Percentiles rank a stretch among this genome's conserved stretches.
Evolutionary conservation across 1,140 invertebrate genomes (phyloP).

Genomic region (Brachystomella parvula): DNA sequence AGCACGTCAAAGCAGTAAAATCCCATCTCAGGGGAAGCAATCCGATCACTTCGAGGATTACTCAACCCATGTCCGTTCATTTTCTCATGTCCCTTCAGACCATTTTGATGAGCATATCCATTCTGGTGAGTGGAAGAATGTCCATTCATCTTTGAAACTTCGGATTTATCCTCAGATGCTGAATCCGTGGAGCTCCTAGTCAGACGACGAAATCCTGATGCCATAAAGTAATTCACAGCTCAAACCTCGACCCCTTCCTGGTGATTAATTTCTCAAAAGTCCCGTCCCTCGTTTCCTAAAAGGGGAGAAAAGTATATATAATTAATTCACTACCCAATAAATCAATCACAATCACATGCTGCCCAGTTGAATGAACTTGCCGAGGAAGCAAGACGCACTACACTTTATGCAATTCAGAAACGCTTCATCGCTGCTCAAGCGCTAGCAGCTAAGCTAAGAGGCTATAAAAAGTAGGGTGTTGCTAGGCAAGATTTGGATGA

Average conservation of each 20-base stretch:
- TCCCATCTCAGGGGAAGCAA: slow-evolving; percentile 90
- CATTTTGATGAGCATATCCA: slow-evolving; percentile 24
- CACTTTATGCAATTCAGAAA: no score
- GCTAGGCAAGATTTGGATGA: no score
- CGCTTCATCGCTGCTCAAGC: no score
- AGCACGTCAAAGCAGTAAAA: slow-evolving; percentile 97
- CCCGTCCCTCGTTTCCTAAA: slow-evolving; percentile 6
- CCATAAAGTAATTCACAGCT: background rate
- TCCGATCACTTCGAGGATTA: slow-evolving; percentile 45
- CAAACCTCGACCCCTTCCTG: no score
- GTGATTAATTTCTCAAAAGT: no score
- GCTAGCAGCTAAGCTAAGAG: no score
- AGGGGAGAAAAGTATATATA: no score
- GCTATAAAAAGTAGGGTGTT: no score
- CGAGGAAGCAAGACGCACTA: no score
- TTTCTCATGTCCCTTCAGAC: slow-evolving; percentile 13
- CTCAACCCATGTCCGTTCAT: slow-evolving; percentile 16
- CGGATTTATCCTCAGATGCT: background rate
- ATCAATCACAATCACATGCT: no score
- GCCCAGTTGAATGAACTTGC: no score
- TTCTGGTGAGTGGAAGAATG: slow-evolving; percentile 1
- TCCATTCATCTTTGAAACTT: slow-evolving; percentile 12
- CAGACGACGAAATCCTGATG: background rate
- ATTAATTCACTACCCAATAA: no score
- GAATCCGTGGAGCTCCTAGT: background rate